phyloP scores from a whole-genome alignment of 2,888 invertebrate species.

The Trilocha varians region DNA sequence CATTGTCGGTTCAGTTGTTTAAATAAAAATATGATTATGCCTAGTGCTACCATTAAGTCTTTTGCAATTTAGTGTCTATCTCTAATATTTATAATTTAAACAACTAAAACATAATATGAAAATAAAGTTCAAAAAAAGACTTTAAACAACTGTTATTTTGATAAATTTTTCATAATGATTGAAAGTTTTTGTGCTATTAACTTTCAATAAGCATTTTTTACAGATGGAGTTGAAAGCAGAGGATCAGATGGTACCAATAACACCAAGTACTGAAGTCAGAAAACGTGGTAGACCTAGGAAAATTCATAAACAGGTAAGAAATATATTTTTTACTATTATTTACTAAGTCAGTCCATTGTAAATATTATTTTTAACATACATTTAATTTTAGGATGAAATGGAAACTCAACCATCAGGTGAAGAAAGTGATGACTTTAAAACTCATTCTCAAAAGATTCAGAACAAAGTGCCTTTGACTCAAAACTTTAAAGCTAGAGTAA shows the following conservation, averaged over 20 bases:
- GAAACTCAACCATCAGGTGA: constrained; percentile 59
- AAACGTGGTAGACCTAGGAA: constrained; percentile 56
- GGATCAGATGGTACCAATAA: constrained; percentile 55
- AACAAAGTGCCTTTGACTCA: constrained; percentile 33
- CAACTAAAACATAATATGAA: no score
- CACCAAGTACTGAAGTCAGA: constrained; percentile 32
- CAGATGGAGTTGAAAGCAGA: constrained; percentile 62
- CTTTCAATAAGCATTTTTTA: constrained; percentile 2
- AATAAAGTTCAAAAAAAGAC: no score
- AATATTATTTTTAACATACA: background rate
- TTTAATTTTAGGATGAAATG: constrained; percentile 51
- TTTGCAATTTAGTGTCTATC: no score
- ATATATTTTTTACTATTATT: background rate
- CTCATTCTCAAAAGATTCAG: constrained; percentile 26
- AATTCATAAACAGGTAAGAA: constrained; percentile 31
- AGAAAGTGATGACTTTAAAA: constrained; percentile 52
- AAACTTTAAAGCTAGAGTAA: constrained; percentile 34
- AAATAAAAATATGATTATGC: no score
- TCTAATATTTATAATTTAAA: no score
- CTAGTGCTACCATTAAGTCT: no score
- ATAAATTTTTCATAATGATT: no score
- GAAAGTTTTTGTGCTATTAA: no score
- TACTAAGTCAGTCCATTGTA: background rate
- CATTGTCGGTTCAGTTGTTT: no score
- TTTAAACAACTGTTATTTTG: no score